Base-by-base conservation (phyloP, 1,140 invertebrate genomes). In the Temnothorax curvispinosus region DNA sequence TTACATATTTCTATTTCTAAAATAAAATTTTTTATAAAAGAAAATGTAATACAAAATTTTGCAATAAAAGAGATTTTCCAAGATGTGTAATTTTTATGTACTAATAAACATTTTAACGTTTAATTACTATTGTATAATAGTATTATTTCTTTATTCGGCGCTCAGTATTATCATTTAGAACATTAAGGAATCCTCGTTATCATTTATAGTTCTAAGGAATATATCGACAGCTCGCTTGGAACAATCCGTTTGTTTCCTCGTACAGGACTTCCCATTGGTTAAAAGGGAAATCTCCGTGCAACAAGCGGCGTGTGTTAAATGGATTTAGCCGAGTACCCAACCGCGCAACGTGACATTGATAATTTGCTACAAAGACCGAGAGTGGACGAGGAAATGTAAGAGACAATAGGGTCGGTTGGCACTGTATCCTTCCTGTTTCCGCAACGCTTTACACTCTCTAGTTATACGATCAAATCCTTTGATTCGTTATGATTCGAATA, bases 331-430 rank as follows among this genome's bases (percentile, higher is more conserved):
- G 56, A 69, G 56, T 76, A 81, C 35, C 65, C 54, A 56, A 56
- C 67, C 74, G 74, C 67, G 35, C 69, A 85, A 85, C 69, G 81
- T 82, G 76, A 89, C 85, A 87, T 77, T 71, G 88, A 82, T 87
- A 87, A 90, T 90, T 90, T 81, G 88, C 71, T 50, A 72, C 47
- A 87, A 89, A 87, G 62, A 82, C 65, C 84, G 71, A 54, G 69
- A 41, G 18, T 69, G 38, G 50, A 69, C 87, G n/a, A 77, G 88
- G 65, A 87, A 89, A 72, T 54, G 44, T n/a, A 47, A 65, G 54
- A 71, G 77, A 86, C 84, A 88, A 88, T 76, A 77, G 74, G 65
- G 77, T 88, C 76, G 54, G 64, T 85, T 52, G 87, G 60, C 18
- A 62, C 69, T 11, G 50, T 44, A 58, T 69, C 72, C 88, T 77